Conservation (phyloP, 2,797 vertebrate species). For the Borostomias antarcticus region DNA sequence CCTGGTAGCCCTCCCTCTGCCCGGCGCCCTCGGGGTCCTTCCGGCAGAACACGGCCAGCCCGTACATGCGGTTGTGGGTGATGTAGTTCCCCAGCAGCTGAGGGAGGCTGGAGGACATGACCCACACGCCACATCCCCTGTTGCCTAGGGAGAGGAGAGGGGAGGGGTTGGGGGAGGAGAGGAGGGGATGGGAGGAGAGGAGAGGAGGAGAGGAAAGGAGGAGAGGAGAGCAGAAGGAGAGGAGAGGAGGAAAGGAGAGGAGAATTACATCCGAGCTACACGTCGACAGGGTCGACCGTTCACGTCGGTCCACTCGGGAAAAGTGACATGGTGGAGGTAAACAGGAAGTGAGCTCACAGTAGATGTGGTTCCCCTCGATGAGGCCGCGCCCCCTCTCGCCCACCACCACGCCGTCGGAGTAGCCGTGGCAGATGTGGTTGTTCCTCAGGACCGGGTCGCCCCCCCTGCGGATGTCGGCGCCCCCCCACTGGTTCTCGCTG, state of each 20-base stretch:
- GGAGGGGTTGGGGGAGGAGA: conserved; percentile 14
- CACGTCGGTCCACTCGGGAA: not conserved
- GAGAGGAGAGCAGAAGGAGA: not conserved
- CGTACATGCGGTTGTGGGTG: conserved; percentile 88
- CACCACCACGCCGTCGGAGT: conserved; percentile 89
- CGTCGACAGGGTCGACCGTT: not conserved
- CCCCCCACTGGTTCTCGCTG: conserved; percentile 92
- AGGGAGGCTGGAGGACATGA: conserved; percentile 90
- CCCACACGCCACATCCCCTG: conserved; percentile 91
- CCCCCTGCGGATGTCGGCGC: conserved; percentile 88
- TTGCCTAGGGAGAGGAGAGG: conserved; percentile 76
- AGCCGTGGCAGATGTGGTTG: conserved; percentile 91
- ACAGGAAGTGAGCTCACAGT: conserved; percentile 71
- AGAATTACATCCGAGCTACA: too few relatives aligned
- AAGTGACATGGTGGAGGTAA: not conserved
- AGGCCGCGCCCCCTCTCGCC: conserved; percentile 88
- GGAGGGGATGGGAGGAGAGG: too few relatives aligned
- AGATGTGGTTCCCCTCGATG: conserved; percentile 90
- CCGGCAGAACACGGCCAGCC: conserved; percentile 88
- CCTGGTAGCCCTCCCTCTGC: conserved; percentile 73
- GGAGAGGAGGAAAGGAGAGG: not conserved
- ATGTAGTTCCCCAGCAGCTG: conserved; percentile 87
- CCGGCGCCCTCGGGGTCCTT: conserved; percentile 79
- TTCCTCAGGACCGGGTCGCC: conserved; percentile 86
- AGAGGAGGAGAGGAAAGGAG: not conserved